Base-by-base conservation (phyloP, 2,113 vertebrate genomes). In the rabbit (Oryctolagus cuniculus) region DNA sequence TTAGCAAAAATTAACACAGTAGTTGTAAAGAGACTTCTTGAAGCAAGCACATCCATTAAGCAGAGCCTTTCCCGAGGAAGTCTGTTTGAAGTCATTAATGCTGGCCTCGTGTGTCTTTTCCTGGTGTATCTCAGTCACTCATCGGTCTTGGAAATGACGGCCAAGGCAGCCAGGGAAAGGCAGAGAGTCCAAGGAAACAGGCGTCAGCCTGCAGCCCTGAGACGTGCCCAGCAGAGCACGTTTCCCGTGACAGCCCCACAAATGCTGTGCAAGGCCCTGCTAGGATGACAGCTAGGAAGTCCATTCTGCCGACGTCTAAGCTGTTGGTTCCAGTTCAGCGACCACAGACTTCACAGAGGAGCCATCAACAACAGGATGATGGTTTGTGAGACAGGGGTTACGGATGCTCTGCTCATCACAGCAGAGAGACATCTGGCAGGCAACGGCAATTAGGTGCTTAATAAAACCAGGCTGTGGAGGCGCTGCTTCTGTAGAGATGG, bases 371-470 rank as follows among this genome's bases (percentile, higher is more conserved):
- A 0, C 31, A 67, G n/a, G 51, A 63, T 55, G 87, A 82, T 53
- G 73, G 85, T 64, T 83, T 49, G 16, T 72, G 34, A 86, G 38
- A 38, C 82, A 90, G n/a, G 19, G 16, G 34, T 53, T 55, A 72
- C 0, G 21, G 74, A 66, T 31, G 66, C 29, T 38, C n/a, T 49
- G 15, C 44, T 87, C 21, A 86, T 27, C 58, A 21, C 38, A 58
- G 86, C 69, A 44, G 83, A 96, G 91, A 89, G 75, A 75, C n/a
- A 61, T 70, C 38, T 36, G 63, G 38, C 1, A 1, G n/a, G 22
- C 82, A 81, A 15, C 11, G 29, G 73, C 64, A 96, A 94, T 93
- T 25, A 84, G 75, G 78, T 55, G 58, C 63, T 87, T 87, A 21
- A 55, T 55, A 55, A 84, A 94, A 78, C n/a, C 21, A n/a, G 25